Evolutionary conservation across 2,797 vertebrate species (phyloP).

Genomic region (Cichlasoma orientale): DNA sequence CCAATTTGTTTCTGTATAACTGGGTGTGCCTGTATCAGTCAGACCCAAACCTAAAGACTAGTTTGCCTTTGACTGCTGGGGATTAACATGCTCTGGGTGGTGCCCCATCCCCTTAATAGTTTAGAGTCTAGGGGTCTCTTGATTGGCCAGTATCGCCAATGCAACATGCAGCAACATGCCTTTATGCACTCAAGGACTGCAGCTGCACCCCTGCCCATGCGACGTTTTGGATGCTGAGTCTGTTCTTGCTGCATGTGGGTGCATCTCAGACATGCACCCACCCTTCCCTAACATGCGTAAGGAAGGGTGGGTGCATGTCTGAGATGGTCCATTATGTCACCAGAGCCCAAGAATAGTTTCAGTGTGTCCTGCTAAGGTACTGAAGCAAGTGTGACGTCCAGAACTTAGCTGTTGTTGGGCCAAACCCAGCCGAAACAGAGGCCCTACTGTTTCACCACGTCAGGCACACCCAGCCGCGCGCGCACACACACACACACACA

Average conservation of each 20-base stretch:
- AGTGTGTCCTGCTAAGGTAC: slow-evolving; percentile 69
- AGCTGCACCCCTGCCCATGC: slow-evolving; percentile 38
- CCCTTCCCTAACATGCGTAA: not conserved
- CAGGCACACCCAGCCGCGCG: slow-evolving; percentile 60
- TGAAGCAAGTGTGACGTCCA: slow-evolving; percentile 74
- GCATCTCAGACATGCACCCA: too few relatives aligned
- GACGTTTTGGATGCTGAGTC: slow-evolving; percentile 49
- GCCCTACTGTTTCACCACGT: slow-evolving; percentile 76
- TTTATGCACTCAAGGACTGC: not conserved
- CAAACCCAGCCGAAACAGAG: slow-evolving; percentile 79
- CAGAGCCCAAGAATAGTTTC: slow-evolving; percentile 75
- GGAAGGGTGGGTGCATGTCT: slow-evolving; percentile 48
- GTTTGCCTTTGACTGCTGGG: not conserved
- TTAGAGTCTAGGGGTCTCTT: not conserved
- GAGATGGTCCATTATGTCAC: slow-evolving; percentile 78
- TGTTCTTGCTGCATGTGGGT: slow-evolving; percentile 17
- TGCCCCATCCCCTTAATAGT: too few relatives aligned
- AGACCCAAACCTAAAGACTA: slow-evolving; percentile 7
- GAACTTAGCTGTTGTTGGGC: slow-evolving; percentile 70
- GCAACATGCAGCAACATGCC: slow-evolving; percentile 1
- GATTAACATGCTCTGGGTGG: not conserved
- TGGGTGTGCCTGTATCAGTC: slow-evolving; percentile 30
- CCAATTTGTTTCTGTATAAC: slow-evolving; percentile 20
- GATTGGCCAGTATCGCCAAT: not conserved
- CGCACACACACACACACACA: slow-evolving; percentile 25